These are phyloP conservation scores for Chromobotia macracanthus DNA, from an alignment of 2,797 vertebrate species.

Conservation along the genomic window DNA sequence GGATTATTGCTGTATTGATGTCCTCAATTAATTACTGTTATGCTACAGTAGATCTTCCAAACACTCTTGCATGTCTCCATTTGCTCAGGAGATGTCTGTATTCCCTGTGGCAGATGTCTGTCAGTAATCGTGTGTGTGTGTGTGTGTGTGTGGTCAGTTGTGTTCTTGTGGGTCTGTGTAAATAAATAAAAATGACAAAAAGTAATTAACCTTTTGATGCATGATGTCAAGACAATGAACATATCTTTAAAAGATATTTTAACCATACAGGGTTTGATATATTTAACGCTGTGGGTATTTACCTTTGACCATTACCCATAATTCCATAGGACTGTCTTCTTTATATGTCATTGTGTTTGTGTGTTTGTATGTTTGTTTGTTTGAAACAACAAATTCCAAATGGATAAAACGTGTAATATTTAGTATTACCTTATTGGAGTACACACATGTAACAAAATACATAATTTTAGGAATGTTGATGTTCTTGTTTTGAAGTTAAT, in stretches of 20 bases:
- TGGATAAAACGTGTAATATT: no score
- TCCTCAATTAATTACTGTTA: slow-evolving; percentile 64
- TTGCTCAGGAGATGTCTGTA: slow-evolving; percentile 60
- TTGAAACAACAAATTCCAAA: no score
- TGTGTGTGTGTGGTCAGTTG: slow-evolving; percentile 12
- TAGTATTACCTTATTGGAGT: no score
- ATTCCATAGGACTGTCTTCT: neutral
- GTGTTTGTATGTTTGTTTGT: neutral
- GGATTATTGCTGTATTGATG: slow-evolving; percentile 64
- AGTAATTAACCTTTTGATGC: slow-evolving; percentile 3
- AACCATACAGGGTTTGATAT: slow-evolving; percentile 18
- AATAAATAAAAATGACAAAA: slow-evolving; percentile 24
- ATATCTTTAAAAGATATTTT: slow-evolving; percentile 13
- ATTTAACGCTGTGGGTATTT: neutral
- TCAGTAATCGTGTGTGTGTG: slow-evolving; percentile 18
- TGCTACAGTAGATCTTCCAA: slow-evolving; percentile 52
- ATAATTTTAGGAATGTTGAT: neutral
- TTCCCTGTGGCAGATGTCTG: slow-evolving; percentile 55
- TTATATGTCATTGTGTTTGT: neutral
- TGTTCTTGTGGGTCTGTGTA: slow-evolving; percentile 31
- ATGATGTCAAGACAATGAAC: neutral
- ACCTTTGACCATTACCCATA: slow-evolving; percentile 10
- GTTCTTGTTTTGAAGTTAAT: slow-evolving; percentile 24
- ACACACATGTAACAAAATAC: no score
- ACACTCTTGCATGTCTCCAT: slow-evolving; percentile 48